A percentile compares a stretch with the other conserved stretches of the same genome.
Evolutionary conservation across 1,140 invertebrate genomes (phyloP).

Genomic region (Spodoptera frugiperda): DNA sequence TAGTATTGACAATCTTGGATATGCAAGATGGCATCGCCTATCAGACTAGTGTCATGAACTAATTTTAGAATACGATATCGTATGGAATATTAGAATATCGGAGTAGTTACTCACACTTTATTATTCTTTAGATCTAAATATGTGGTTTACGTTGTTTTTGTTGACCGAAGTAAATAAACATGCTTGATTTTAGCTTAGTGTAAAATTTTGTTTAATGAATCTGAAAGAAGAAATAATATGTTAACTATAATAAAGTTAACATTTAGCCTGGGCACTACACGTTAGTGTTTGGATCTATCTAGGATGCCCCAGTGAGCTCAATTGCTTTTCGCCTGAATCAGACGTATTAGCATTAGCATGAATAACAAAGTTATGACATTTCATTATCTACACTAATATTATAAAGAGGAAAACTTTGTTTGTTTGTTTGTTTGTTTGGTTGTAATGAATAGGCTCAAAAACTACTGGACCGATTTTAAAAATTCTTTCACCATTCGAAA

Average conservation of each 20-base stretch:
- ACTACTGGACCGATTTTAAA: no score
- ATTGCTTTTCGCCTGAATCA: conserved; percentile 55
- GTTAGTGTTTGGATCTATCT: conserved; percentile 30
- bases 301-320: conserved; percentile 46
- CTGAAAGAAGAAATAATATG: conserved; percentile 28
- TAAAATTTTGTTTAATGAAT: conserved; percentile 6
- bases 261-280: conserved; percentile 3
- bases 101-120: conserved; percentile 34
- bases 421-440: no score
- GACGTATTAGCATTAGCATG: conserved; percentile 50
- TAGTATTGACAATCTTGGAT: conserved; percentile 61
- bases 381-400: conserved; percentile 66
- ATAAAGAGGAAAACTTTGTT: no score
- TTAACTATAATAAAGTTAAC: background rate
- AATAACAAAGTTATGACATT: conserved; percentile 59
- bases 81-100: conserved; percentile 50
- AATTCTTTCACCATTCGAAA: no score
- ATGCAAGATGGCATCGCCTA: conserved; percentile 64
- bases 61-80: conserved; percentile 63
- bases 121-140: conserved; percentile 8
- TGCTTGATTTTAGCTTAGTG: background rate
- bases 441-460: no score
- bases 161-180: conserved; percentile 9
- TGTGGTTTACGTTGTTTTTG: background rate
- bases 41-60: conserved; percentile 60